Evolutionary conservation across 2,888 invertebrate species (phyloP), one percentile per base, ranked within the genome.

Genomic region (Ennomos quercinarius): DNA sequence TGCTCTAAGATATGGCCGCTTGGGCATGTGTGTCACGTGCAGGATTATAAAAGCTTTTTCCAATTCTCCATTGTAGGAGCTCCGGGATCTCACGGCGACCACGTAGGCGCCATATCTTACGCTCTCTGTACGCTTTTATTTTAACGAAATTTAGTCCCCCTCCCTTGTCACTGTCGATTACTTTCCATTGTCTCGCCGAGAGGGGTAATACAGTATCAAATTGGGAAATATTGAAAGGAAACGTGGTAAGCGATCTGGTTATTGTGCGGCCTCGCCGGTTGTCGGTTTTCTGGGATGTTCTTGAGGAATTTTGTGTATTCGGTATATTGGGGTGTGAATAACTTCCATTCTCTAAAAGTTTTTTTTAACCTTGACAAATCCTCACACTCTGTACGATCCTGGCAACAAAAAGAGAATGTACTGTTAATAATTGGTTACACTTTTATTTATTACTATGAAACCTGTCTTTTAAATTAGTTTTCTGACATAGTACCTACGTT

Each of bases 11-110:
- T 78, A 78, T 77, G 74, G 76, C 75, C 78, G 77, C 77, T 88
- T 87, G 81, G 73, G 80, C 88, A 92, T 92, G 91, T 91, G 81
- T 84, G 89, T 91, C 92, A 91, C 92, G 92, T 85, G 76, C 84
- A 77, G 90, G 92, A 92, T 92, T 91, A 92, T 92, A 92, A 91
- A 91, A 92, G 91, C 91, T 90, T 92, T 92, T 92, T 92, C 92
- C 91, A 91, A 92, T 92, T 91, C 91, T 88, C 91, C 84, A 87
- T 88, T 87, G 91, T 86, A 82, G 83, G 78, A 86, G 86, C 84
- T 80, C 85, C 77, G 83, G 81, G 87, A 83, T 83, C 84, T 83
- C 84, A 74, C 84, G 81, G 85, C 84, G 87, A 86, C 91, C 92
- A 92, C 92, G 92, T 92, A 90, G 88, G 86, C 85, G 89, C 91